Base-by-base conservation (phyloP, 2,113 vertebrate genomes). In the Anseranas semipalmata region DNA sequence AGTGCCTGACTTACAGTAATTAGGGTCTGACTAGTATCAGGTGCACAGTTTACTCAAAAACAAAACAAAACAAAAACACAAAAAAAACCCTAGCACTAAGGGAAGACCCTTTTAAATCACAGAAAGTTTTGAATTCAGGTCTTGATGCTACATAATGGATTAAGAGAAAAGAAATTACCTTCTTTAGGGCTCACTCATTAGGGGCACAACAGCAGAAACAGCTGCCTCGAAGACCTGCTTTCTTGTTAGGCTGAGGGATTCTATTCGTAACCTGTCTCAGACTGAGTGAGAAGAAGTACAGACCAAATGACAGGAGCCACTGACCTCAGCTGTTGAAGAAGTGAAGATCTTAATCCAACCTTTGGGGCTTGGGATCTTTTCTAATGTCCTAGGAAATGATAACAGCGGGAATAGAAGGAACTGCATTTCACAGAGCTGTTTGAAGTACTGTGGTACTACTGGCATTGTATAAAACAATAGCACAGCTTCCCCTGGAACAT, bases 381-480 rank as follows among this genome's bases (percentile, higher is more conserved):
- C 56, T 66, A 59, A 60, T 62, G 58, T 79, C 67, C 50, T 73
- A 70, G 41, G 48, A 95, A 92, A 76, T 85, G 5, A 46, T 71
- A 85, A 86, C 39, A 87, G 50, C 5, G 4, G 30, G 43, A 72
- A 65, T 37, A 90, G 90, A 91, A 90, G 58, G 32, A 96, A 76
- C 28, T 83, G 55, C 15, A 43, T 87, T 87, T 95, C 85, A 86
- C 46, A 90, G 39, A 71, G 20, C 58, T 81, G n/a, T 92, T 87
- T 82, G 46, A 92, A 93, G 43, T 68, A 67, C 59, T 35, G 18
- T 93, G 72, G 41, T 88, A 86, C 46, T 39, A 35, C 27, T 60
- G n/a, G 41, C 27, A 78, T 90, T 84, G 59, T 86, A 80, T 74
- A 88, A 96, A 96, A 96, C 78, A 94, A 90, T 21, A 77, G 72